Percentiles rank a stretch among this genome's conserved stretches.
Conservation (phyloP, 2,113 vertebrate species). For the Cyrtonyx montezumae region DNA sequence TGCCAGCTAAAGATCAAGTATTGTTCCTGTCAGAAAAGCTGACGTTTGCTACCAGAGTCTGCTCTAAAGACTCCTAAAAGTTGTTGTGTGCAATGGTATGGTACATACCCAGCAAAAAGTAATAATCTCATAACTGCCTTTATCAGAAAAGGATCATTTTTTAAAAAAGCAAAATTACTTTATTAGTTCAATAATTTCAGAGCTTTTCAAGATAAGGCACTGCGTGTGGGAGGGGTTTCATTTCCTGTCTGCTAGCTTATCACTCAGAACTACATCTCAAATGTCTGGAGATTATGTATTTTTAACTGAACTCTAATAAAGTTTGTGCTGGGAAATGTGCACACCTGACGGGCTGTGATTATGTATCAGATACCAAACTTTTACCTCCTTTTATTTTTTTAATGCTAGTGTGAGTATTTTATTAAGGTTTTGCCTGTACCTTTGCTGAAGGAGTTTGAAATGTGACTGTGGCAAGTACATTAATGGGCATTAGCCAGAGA, state of each 20-base stretch:
- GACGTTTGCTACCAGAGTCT: background rate
- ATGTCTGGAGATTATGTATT: constrained; percentile 82
- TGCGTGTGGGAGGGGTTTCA: constrained; percentile 83
- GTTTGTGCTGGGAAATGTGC: constrained; percentile 69
- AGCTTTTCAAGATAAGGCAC: constrained; percentile 84
- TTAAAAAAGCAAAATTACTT: constrained; percentile 81
- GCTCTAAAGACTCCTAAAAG: constrained; percentile 43
- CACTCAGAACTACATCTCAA: constrained; percentile 80
- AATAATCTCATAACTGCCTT: constrained; percentile 79
- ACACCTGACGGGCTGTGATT: constrained; percentile 77
- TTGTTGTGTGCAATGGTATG: constrained; percentile 57
- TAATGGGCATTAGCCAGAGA: background rate
- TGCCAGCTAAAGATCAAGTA: background rate
- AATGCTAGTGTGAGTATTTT: constrained; percentile 52
- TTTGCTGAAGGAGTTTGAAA: constrained; percentile 11
- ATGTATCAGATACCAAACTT: constrained; percentile 73
- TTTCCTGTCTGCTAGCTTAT: constrained; percentile 84
- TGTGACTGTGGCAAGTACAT: background rate
- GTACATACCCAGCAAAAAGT: constrained; percentile 70
- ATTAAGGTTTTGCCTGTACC: constrained; percentile 47
- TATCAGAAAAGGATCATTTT: constrained; percentile 75
- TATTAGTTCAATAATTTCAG: constrained; percentile 86
- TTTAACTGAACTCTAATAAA: constrained; percentile 85
- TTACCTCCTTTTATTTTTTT: background rate
- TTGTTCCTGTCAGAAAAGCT: background rate